These are phyloP conservation scores for Phoenicopterus ruber DNA, from an alignment of 2,113 vertebrate species.

Conservation along the genomic window DNA sequence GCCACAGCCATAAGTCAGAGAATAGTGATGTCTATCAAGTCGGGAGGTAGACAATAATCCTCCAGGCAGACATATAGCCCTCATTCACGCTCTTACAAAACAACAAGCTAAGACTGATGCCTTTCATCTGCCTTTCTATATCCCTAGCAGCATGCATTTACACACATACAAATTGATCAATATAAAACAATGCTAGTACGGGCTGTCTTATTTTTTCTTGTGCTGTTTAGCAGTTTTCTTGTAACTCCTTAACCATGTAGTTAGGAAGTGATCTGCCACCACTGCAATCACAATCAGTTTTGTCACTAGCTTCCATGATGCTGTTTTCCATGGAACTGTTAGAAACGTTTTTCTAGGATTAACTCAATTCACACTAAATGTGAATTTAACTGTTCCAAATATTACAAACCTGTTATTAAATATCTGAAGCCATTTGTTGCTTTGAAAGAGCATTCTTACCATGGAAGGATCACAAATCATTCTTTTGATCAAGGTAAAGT, in stretches of 20 bases:
- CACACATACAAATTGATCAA: neutral
- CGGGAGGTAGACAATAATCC: neutral
- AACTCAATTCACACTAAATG: neutral
- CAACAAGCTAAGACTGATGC: neutral
- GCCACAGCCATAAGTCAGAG: neutral
- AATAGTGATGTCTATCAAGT: neutral
- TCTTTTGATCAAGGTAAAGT: neutral
- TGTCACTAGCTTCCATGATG: neutral
- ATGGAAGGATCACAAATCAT: neutral
- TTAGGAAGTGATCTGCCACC: neutral
- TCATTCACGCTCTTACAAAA: neutral
- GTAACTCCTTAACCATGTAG: neutral
- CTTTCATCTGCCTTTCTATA: neutral
- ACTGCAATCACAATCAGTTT: neutral
- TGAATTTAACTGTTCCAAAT: neutral
- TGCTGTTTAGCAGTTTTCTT: neutral
- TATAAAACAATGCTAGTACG: accelerated
- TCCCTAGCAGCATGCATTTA: neutral
- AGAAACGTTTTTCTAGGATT: neutral
- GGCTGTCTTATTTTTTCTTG: neutral
- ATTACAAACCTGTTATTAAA: neutral
- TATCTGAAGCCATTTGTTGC: neutral
- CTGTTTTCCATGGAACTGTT: neutral
- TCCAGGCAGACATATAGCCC: neutral
- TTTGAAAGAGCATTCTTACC: neutral